These are phyloP conservation scores for Siderastrea radians DNA, from an alignment of 92 coral and sea anemone species.

Conservation along the genomic window DNA sequence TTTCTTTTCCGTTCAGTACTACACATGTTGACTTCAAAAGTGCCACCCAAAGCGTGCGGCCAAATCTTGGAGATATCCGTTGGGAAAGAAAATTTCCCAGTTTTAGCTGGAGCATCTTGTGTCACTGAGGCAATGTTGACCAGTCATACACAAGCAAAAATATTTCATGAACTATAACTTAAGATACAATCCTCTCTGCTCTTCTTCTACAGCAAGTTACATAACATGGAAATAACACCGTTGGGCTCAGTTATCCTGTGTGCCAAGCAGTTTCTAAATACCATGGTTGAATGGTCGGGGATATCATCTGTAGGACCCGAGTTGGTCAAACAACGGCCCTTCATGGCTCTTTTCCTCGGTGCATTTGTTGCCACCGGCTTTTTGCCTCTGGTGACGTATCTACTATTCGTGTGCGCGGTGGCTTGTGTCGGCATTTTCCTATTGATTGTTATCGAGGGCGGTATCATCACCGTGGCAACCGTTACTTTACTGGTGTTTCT, in stretches of 20 bases:
- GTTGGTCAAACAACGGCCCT: constrained; percentile 31
- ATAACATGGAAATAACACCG: neutral
- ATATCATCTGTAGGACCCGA: neutral
- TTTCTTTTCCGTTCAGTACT: no score
- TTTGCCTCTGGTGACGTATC: constrained; percentile 40
- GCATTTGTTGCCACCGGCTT: constrained; percentile 32
- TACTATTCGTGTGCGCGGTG: constrained; percentile 28
- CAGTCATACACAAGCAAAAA: no score
- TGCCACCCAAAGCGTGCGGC: no score
- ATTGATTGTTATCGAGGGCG: constrained; percentile 40
- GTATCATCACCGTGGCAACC: constrained; percentile 49
- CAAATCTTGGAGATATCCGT: no score
- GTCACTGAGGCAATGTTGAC: no score
- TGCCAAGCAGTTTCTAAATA: neutral
- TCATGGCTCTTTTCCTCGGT: constrained; percentile 20
- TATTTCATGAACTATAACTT: no score
- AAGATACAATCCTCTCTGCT: neutral
- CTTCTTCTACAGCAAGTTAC: neutral
- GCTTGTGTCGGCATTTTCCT: constrained; percentile 31
- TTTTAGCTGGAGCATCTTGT: no score
- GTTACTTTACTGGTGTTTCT: constrained; percentile 24
- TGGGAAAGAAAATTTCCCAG: no score
- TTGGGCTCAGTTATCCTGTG: neutral
- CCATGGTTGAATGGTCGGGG: neutral
- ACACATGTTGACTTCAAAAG: no score